These are phyloP conservation scores for Ciona savignyi DNA, from an alignment of 23 tunicate genomes.

Conservation along the genomic window DNA sequence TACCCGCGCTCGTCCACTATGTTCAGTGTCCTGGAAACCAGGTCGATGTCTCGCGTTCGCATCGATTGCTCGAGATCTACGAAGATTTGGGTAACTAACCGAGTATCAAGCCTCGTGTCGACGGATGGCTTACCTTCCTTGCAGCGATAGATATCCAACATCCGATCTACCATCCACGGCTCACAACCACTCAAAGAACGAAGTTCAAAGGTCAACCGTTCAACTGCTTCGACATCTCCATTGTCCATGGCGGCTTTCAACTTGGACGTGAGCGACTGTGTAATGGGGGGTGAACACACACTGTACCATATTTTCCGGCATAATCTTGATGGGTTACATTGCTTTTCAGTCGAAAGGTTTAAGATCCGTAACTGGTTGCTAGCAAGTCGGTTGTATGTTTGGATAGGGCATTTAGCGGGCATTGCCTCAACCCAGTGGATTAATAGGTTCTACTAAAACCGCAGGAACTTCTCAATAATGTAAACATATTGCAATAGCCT, in stretches of 20 bases:
- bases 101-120: too few species aligned
- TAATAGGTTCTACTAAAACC: too few species aligned
- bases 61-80: constrained; percentile 59
- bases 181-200: constrained; percentile 53
- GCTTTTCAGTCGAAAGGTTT: too few species aligned
- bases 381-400: too few species aligned
- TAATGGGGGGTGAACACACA: too few species aligned
- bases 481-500: too few species aligned
- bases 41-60: constrained; percentile 34
- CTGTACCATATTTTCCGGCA: too few species aligned
- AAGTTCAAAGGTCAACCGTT: constrained; percentile 26
- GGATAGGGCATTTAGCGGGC: too few species aligned
- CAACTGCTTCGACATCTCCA: constrained; percentile 25
- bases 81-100: not conserved
- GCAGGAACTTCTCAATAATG: too few species aligned
- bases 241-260: constrained; percentile 44
- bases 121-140: constrained; percentile 47
- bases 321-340: too few species aligned
- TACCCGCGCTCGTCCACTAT: constrained; percentile 24
- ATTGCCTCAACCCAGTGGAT: too few species aligned
- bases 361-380: too few species aligned
- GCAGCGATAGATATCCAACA: constrained; percentile 51
- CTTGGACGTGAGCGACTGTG: constrained; percentile 10
- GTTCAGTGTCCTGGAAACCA: constrained; percentile 12
- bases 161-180: constrained; percentile 35